Evolutionary conservation across 2,797 vertebrate genomes (phyloP).

Genomic region (Tauraco hartlaubi): DNA sequence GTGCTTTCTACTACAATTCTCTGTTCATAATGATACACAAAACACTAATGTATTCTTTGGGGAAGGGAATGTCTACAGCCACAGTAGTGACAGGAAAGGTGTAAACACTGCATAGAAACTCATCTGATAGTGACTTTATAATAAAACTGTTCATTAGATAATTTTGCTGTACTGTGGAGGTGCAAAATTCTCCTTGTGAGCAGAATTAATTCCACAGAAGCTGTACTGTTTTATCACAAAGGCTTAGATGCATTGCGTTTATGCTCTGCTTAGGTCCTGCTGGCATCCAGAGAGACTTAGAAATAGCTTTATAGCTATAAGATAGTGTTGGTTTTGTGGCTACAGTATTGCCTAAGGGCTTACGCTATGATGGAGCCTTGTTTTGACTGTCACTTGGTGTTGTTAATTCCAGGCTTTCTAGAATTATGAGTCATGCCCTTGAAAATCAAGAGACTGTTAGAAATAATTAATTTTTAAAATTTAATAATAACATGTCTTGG

Average conservation of each 20-base stretch:
- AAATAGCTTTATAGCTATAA: neutral
- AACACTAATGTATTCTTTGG: neutral
- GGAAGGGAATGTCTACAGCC: neutral
- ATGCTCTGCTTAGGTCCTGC: slow-evolving; percentile 8
- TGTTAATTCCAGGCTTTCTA: slow-evolving; percentile 1
- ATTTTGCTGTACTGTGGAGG: neutral
- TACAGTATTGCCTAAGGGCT: slow-evolving; percentile 2
- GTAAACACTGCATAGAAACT: neutral
- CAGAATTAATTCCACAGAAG: neutral
- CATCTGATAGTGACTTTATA: neutral
- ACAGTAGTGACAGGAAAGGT: neutral
- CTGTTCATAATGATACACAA: neutral
- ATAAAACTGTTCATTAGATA: neutral
- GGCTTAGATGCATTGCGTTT: neutral
- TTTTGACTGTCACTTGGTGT: neutral
- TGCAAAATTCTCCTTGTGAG: neutral
- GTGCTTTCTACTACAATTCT: neutral
- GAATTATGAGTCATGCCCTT: slow-evolving; percentile 15
- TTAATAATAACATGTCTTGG: neutral
- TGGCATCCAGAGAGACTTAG: slow-evolving; percentile 28
- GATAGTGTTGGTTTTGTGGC: slow-evolving; percentile 28
- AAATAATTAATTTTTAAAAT: neutral
- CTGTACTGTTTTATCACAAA: neutral
- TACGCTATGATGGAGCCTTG: neutral
- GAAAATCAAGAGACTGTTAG: slow-evolving; percentile 4